These are phyloP conservation scores for Triplophysa dalaica DNA, from an alignment of 2,113 vertebrate genomes.

Conservation along the genomic window DNA sequence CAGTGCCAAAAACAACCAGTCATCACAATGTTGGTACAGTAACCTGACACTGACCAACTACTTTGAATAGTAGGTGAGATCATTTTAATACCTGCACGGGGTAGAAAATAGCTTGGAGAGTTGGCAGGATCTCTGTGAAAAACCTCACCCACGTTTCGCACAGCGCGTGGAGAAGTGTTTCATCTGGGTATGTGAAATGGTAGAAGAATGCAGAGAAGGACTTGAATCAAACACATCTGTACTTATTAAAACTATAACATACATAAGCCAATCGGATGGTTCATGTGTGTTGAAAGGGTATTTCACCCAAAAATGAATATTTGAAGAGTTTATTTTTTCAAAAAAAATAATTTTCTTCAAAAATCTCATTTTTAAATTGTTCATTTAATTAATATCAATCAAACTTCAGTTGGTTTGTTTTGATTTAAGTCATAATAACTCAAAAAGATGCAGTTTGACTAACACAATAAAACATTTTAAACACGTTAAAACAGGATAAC, in stretches of 20 bases:
- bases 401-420: no score
- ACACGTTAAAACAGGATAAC: no score
- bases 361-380: no score
- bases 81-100: constrained; percentile 84
- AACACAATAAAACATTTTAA: no score
- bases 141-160: constrained; percentile 87
- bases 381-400: no score
- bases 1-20: constrained; percentile 31
- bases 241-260: constrained; percentile 18
- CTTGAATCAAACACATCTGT: constrained; percentile 3
- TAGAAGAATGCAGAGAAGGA: neutral
- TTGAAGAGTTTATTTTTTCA: no score
- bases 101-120: constrained; percentile 94
- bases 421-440: no score
- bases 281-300: no score
- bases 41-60: neutral
- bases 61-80: constrained; percentile 35
- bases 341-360: no score
- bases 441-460: no score
- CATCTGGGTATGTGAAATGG: constrained; percentile 68
- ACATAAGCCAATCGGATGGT: neutral
- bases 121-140: constrained; percentile 92
- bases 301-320: no score
- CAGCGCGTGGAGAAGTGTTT: constrained; percentile 80
- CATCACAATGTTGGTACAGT: neutral